Percentiles rank a stretch among this genome's conserved stretches.
Conservation (phyloP, 2,888 invertebrate genomes). For the Watsonalla binaria region DNA sequence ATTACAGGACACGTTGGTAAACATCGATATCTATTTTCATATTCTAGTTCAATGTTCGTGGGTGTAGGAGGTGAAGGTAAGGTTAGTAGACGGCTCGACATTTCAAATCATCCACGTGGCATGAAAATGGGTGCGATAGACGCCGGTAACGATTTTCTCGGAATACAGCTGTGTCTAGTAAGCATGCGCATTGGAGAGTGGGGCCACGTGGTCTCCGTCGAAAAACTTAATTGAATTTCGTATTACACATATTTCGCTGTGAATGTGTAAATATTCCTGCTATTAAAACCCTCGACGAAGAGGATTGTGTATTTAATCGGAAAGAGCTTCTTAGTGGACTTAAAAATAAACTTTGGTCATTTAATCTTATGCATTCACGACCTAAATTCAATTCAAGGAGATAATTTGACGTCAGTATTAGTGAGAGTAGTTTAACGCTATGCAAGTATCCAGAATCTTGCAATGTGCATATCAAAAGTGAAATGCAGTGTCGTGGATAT, state of each 20-base stretch:
- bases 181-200: constrained; percentile 56
- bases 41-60: no score
- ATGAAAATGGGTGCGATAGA: constrained; percentile 40
- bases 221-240: constrained; percentile 32
- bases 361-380: no score
- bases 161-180: constrained; percentile 64
- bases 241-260: constrained; percentile 16
- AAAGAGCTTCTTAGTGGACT: no score
- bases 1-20: no score
- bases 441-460: not conserved
- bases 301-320: no score
- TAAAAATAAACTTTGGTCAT: no score
- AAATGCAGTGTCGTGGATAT: constrained; percentile 44
- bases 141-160: constrained; percentile 70
- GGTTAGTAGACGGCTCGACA: not conserved
- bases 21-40: no score
- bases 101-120: constrained; percentile 41
- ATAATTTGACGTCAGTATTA: no score
- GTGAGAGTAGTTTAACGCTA: not conserved
- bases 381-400: no score
- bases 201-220: constrained; percentile 53
- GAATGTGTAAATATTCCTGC: constrained; percentile 18
- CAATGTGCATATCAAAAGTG: constrained; percentile 3
- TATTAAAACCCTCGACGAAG: not conserved
- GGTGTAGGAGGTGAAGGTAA: not conserved